Conservation (phyloP, 2,888 invertebrate species). For the Dolichomitus sp. region DNA sequence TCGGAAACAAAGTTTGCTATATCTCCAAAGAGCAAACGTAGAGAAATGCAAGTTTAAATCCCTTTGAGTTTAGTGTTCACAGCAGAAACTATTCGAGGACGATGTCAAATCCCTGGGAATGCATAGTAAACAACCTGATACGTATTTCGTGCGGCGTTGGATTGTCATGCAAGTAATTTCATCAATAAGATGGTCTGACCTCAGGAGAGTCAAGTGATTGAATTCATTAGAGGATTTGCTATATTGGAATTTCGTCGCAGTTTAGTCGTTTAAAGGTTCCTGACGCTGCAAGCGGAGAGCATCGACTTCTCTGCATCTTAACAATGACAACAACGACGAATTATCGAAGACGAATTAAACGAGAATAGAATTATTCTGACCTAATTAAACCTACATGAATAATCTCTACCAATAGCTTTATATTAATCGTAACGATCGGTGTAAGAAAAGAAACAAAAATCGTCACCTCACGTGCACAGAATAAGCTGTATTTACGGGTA, state of each 20-base stretch:
- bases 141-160: neutral
- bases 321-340: neutral
- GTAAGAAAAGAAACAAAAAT: neutral
- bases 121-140: neutral
- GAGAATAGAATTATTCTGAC: constrained; percentile 4
- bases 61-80: neutral
- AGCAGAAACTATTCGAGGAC: neutral
- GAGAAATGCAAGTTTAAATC: neutral
- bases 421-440: neutral
- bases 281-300: neutral
- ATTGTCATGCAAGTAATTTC: constrained; percentile 30
- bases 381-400: neutral
- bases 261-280: too few relatives aligned
- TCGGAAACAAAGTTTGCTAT: constrained; percentile 1
- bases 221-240: constrained; percentile 39
- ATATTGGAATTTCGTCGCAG: constrained; percentile 40
- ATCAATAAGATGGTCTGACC: constrained; percentile 16
- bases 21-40: neutral
- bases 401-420: neutral
- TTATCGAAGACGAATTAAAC: constrained; percentile 18
- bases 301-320: neutral
- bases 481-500: neutral
- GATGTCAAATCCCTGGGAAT: neutral
- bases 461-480: neutral
- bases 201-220: constrained; percentile 28